phyloP scores from a whole-genome alignment of 2,888 invertebrate species.

The Volucella inflata region DNA sequence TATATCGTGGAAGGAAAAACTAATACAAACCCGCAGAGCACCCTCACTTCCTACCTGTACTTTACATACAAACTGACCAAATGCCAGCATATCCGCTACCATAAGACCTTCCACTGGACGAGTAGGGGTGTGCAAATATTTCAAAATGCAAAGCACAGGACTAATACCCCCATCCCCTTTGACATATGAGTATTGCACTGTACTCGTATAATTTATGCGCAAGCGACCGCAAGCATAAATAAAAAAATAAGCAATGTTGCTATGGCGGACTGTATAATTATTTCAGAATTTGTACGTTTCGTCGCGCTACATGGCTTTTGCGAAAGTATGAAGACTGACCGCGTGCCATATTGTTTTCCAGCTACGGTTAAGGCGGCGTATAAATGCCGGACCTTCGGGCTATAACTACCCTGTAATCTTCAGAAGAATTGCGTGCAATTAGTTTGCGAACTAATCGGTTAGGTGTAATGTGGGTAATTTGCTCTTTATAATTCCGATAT shows the following conservation, averaged over 20 bases:
- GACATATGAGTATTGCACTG: background rate
- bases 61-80: constrained; percentile 15
- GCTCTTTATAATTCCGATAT: no score
- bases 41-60: constrained; percentile 3
- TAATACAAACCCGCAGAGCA: background rate
- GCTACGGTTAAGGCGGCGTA: constrained; percentile 34
- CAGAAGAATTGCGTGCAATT: constrained; percentile 27
- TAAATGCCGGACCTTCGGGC: constrained; percentile 33
- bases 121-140: constrained; percentile 13
- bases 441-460: constrained; percentile 5
- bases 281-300: background rate
- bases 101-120: background rate
- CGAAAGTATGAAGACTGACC: constrained; percentile 27
- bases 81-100: constrained; percentile 5
- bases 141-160: background rate
- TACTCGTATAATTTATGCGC: constrained; percentile 35
- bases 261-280: constrained; percentile 48
- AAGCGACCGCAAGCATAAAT: constrained; percentile 34
- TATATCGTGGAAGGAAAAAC: no score
- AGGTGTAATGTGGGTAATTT: constrained; percentile 29
- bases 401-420: constrained; percentile 5
- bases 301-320: background rate
- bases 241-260: constrained; percentile 28
- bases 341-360: constrained; percentile 43
- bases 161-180: no score